A percentile compares a stretch with the other conserved stretches of the same genome.
Conservation (phyloP, 2,113 vertebrate genomes). For the Syngnathus typhle region DNA sequence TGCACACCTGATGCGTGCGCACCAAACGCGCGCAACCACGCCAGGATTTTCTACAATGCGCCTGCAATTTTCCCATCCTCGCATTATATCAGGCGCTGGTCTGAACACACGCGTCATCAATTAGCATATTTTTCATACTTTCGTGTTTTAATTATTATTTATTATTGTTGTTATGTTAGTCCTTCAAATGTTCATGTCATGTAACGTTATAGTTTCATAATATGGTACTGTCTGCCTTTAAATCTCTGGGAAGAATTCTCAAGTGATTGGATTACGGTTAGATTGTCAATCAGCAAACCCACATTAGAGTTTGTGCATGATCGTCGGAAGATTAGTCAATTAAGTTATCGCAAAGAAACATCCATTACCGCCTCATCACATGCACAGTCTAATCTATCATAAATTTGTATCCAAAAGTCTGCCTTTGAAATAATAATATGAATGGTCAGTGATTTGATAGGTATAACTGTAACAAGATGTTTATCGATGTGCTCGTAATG, state of each 20-base stretch:
- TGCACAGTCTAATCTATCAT: too few species aligned
- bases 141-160: not conserved
- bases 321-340: too few species aligned
- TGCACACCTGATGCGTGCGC: slow-evolving; percentile 48
- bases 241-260: not conserved
- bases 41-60: slow-evolving; percentile 17
- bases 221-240: not conserved
- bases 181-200: not conserved
- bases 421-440: too few species aligned
- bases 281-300: not conserved
- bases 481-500: too few species aligned
- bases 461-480: too few species aligned
- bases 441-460: too few species aligned
- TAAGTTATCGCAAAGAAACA: too few species aligned
- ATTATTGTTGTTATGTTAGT: not conserved
- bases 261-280: not conserved
- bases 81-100: slow-evolving; percentile 45
- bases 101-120: slow-evolving; percentile 50
- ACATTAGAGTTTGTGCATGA: too few species aligned
- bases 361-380: too few species aligned
- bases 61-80: slow-evolving; percentile 22
- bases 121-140: not conserved
- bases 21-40: slow-evolving; percentile 23
- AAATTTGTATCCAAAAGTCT: too few species aligned
- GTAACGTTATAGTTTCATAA: not conserved